Evolutionary conservation across 2,797 vertebrate species (phyloP).

Genomic region (Darevskia nairensis): DNA sequence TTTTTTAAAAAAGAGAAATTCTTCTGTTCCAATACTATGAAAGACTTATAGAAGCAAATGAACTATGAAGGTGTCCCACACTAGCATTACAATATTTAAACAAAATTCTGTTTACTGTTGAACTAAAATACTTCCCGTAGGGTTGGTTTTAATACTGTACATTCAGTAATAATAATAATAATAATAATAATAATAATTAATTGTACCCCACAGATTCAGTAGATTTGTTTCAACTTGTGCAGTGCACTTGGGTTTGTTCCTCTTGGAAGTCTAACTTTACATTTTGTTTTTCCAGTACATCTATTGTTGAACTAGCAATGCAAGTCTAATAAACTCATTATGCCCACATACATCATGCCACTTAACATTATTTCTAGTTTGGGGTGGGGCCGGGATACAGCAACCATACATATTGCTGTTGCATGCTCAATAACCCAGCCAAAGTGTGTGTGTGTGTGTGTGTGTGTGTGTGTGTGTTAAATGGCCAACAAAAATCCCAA

Average conservation of each 20-base stretch:
- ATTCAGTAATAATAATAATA: too few relatives aligned
- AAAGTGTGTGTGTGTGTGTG: too few relatives aligned
- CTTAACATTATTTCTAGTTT: neutral
- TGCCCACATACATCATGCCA: neutral
- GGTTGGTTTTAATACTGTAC: neutral
- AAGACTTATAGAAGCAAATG: neutral
- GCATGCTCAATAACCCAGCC: too few relatives aligned
- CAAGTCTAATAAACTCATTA: neutral
- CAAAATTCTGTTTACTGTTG: neutral
- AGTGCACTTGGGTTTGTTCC: neutral
- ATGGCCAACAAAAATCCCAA: too few relatives aligned
- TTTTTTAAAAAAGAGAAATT: neutral
- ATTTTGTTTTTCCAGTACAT: conserved; percentile 11
- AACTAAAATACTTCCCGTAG: neutral
- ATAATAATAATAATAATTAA: too few relatives aligned
- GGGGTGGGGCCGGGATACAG: neutral
- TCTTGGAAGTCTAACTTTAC: neutral
- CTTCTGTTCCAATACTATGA: neutral
- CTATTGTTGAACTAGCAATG: neutral
- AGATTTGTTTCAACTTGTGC: conserved; percentile 1
- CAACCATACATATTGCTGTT: neutral
- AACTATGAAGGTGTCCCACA: neutral
- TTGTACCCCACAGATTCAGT: neutral
- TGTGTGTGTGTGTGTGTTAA: too few relatives aligned
- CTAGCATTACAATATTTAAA: neutral